These are phyloP conservation scores for Semnornis frantzii DNA, from an alignment of 2,113 vertebrate genomes.

Conservation along the genomic window DNA sequence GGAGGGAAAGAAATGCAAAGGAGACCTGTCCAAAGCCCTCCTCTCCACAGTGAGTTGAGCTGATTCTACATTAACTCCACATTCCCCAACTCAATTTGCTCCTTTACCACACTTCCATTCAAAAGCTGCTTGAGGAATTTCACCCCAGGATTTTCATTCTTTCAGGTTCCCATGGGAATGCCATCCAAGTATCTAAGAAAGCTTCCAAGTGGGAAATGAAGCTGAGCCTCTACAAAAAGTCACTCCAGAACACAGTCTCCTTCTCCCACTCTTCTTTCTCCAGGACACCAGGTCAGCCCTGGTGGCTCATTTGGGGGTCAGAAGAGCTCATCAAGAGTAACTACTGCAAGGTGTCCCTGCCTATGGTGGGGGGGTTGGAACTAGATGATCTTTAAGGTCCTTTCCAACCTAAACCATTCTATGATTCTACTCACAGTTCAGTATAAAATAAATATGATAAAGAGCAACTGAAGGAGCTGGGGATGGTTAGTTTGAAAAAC, in stretches of 20 bases:
- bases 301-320: background rate
- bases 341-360: no score
- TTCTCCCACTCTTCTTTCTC: background rate
- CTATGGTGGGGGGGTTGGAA: no score
- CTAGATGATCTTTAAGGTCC: no score
- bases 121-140: fast-evolving
- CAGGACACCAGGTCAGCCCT: background rate
- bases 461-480: no score
- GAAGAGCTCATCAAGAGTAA: fast-evolving
- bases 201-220: background rate
- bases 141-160: fast-evolving
- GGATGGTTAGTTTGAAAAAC: no score
- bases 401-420: no score
- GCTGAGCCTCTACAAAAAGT: background rate
- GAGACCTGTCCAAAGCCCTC: no score
- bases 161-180: background rate
- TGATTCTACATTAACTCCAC: fast-evolving
- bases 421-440: no score
- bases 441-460: no score
- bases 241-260: background rate
- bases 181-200: fast-evolving
- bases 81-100: background rate
- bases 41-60: background rate
- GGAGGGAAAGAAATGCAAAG: fast-evolving
- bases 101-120: fast-evolving